These are phyloP conservation scores for Apamea monoglypha DNA, from an alignment of 2,888 invertebrate genomes.

Conservation along the genomic window DNA sequence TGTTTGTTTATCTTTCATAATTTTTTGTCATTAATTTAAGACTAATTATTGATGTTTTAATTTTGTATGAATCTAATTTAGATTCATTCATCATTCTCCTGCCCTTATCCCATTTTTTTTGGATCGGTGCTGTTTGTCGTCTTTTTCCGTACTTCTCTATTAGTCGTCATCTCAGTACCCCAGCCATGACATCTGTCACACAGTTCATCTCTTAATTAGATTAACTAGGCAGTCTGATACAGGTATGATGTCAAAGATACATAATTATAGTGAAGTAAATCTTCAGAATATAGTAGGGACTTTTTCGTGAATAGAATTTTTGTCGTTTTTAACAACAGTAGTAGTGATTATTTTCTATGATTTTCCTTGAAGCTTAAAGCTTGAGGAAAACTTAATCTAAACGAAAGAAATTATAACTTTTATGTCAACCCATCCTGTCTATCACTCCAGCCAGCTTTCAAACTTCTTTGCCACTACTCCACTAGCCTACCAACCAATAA, in stretches of 20 bases:
- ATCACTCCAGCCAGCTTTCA: neutral
- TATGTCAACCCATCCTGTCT: neutral
- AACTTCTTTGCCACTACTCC: neutral
- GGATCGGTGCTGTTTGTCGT: neutral
- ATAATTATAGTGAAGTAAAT: neutral
- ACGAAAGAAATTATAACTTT: neutral
- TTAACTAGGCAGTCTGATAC: neutral
- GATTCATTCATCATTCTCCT: neutral
- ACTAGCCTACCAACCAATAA: slow-evolving; percentile 18
- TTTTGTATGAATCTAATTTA: neutral
- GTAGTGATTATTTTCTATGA: neutral
- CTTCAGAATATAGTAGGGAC: neutral
- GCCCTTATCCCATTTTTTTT: neutral
- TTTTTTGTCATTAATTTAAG: neutral
- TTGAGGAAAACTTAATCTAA: neutral
- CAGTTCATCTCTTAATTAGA: neutral
- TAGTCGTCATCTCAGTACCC: neutral
- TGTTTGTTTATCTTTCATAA: neutral
- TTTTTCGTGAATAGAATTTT: neutral
- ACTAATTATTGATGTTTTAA: neutral
- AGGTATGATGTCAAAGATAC: neutral
- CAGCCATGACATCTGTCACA: neutral
- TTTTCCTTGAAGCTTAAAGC: neutral
- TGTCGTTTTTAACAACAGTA: no score
- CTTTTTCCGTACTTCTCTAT: neutral